Evolutionary conservation across 1,140 invertebrate species (phyloP).

Genomic region (Tyrophagus putrescentiae): DNA sequence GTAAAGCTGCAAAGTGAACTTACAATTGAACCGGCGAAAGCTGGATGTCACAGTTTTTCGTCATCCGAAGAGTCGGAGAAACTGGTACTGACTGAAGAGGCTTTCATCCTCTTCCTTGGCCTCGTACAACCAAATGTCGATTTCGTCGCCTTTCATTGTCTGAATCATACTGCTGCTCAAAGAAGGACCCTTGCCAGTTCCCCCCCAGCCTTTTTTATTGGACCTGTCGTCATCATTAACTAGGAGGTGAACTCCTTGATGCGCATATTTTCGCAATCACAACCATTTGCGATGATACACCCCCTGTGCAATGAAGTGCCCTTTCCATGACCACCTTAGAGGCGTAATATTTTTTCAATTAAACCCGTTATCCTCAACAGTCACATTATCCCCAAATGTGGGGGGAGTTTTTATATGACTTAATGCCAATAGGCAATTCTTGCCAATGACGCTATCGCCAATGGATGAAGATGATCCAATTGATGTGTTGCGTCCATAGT

Average conservation of each 20-base stretch:
- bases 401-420: conserved; percentile 53
- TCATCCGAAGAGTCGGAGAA: conserved; percentile 15
- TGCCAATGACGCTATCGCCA: conserved; percentile 55
- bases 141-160: conserved; percentile 29
- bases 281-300: conserved; percentile 21
- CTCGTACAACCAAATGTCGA: conserved; percentile 31
- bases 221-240: conserved; percentile 16
- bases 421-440: conserved; percentile 64
- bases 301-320: not conserved
- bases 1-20: conserved; percentile 27
- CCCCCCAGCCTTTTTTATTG: conserved; percentile 23
- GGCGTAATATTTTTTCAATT: conserved; percentile 14
- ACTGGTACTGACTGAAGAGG: conserved; percentile 29
- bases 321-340: conserved; percentile 19
- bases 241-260: too few species aligned
- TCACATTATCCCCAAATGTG: conserved; percentile 58
- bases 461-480: conserved; percentile 47
- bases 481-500: conserved; percentile 42
- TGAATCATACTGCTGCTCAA: conserved; percentile 29
- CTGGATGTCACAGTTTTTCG: conserved; percentile 5
- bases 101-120: conserved; percentile 39
- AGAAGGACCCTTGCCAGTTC: conserved; percentile 36
- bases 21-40: conserved; percentile 24
- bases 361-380: conserved; percentile 49
- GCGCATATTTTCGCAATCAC: too few species aligned